These are phyloP conservation scores for Parauchenoglanis ngamensis DNA, from an alignment of 2,797 vertebrate genomes.

Conservation along the genomic window DNA sequence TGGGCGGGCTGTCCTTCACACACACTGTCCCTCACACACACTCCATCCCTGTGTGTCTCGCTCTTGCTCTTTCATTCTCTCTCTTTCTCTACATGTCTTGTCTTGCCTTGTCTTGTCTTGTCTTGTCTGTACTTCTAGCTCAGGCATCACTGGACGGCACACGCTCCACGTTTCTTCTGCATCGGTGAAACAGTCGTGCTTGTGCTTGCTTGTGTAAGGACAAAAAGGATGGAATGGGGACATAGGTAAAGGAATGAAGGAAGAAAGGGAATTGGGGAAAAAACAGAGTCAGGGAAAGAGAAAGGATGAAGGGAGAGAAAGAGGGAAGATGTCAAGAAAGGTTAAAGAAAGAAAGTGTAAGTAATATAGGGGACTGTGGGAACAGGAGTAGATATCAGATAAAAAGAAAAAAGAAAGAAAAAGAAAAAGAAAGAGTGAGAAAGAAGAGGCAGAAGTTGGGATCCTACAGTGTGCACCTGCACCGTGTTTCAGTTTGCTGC, in stretches of 20 bases:
- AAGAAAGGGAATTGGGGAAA: no score
- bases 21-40: constrained; percentile 24
- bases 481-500: neutral
- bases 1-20: constrained; percentile 48
- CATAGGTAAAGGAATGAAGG: neutral
- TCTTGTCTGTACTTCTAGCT: neutral
- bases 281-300: neutral
- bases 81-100: constrained; percentile 1
- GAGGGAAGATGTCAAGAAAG: neutral
- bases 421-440: neutral
- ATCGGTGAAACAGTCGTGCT: neutral
- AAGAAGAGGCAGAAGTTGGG: no score
- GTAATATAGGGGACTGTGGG: neutral
- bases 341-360: neutral
- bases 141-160: neutral
- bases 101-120: neutral
- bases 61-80: neutral
- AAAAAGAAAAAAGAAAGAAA: neutral
- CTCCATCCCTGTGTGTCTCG: neutral
- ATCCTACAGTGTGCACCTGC: neutral
- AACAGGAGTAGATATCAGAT: neutral
- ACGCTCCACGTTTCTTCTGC: neutral
- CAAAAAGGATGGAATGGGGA: neutral
- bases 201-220: neutral
- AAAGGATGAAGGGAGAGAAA: neutral